A percentile compares a stretch with the other conserved stretches of the same genome.
Evolutionary conservation across 2,113 vertebrate genomes (phyloP).

Genomic region (Sylvietta virens): DNA sequence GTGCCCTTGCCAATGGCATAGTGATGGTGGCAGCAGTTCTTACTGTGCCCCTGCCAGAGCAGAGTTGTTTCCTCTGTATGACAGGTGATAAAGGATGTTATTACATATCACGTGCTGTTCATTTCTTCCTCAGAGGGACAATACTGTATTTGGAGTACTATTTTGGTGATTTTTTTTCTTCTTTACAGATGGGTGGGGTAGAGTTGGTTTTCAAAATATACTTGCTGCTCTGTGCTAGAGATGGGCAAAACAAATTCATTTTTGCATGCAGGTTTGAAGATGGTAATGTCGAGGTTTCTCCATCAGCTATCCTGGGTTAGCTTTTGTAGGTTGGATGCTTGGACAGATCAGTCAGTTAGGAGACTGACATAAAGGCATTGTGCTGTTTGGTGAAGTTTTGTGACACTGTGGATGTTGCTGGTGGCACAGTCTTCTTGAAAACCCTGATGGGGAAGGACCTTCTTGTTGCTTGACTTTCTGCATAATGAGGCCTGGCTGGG

Average conservation of each 20-base stretch:
- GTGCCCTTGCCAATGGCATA: slow-evolving; percentile 33
- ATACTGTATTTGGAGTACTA: background rate
- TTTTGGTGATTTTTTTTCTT: background rate
- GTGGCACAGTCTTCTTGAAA: background rate
- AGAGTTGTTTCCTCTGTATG: background rate
- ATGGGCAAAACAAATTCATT: background rate
- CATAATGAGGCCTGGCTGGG: background rate
- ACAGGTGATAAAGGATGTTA: background rate
- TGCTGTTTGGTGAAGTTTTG: background rate
- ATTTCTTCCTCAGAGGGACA: background rate
- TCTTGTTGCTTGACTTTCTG: background rate
- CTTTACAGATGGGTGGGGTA: background rate
- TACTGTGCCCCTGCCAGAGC: background rate
- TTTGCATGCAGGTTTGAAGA: background rate
- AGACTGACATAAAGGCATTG: background rate
- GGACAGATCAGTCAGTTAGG: background rate
- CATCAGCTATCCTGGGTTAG: background rate
- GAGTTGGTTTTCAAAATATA: background rate
- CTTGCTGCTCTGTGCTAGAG: background rate
- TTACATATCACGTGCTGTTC: background rate
- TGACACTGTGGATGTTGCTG: background rate
- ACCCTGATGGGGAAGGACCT: background rate
- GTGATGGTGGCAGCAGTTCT: background rate
- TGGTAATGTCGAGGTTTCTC: background rate
- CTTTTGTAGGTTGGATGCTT: background rate